A percentile compares a stretch with the other conserved stretches of the same genome.
Evolutionary conservation across 30 jellyfish, hydroid and myxozoan species (phyloP).

Genomic region (Aurelia aurita complex sp. Pacific): DNA sequence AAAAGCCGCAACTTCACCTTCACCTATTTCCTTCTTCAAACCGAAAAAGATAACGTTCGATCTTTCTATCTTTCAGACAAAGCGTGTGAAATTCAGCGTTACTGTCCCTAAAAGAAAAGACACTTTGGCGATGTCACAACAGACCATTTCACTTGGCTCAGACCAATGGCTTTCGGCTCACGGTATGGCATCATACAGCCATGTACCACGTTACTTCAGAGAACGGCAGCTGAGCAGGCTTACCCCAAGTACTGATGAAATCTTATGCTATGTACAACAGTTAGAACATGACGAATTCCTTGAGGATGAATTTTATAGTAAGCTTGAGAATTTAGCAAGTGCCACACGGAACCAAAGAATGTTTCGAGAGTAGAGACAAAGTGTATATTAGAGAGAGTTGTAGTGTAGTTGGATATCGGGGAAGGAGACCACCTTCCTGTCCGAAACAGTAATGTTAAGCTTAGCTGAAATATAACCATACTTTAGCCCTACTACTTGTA

Average conservation of each 20-base stretch:
- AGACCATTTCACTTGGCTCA: constrained; percentile 63
- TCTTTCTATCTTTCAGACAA: constrained; percentile 16
- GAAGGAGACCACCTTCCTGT: too few species aligned
- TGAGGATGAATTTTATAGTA: constrained; percentile 65
- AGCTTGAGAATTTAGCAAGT: constrained; percentile 43
- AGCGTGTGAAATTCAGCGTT: constrained; percentile 54
- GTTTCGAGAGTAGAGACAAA: neutral
- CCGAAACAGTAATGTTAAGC: too few species aligned
- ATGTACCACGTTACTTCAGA: constrained; percentile 27
- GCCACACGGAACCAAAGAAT: constrained; percentile 12
- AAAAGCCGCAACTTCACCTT: too few species aligned
- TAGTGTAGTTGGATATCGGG: too few species aligned
- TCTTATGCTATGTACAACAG: constrained; percentile 41
- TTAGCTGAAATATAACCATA: too few species aligned
- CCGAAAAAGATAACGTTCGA: neutral
- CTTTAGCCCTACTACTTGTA: too few species aligned
- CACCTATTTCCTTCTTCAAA: neutral
- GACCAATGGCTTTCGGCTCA: constrained; percentile 58
- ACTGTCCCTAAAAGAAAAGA: constrained; percentile 31
- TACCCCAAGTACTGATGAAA: constrained; percentile 59
- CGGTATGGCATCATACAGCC: constrained; percentile 29
- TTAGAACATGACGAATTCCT: constrained; percentile 59
- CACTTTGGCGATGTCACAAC: constrained; percentile 64
- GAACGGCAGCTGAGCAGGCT: constrained; percentile 49
- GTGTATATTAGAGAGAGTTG: too few species aligned